phyloP scores from a whole-genome alignment of 1,140 invertebrate genomes.

The Thrips palmi region DNA sequence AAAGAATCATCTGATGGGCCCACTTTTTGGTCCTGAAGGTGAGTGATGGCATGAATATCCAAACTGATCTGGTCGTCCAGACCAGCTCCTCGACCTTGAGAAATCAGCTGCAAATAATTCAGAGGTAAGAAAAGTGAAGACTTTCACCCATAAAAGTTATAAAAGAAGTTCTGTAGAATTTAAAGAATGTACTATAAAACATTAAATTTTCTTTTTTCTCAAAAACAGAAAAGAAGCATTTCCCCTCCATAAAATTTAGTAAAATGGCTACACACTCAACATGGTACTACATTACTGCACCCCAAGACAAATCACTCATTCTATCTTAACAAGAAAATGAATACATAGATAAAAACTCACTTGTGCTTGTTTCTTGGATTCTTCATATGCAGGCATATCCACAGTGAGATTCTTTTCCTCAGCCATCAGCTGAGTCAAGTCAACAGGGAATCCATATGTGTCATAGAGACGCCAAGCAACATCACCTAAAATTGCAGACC shows the following conservation, averaged over 20 bases:
- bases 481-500: conserved; percentile 37
- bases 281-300: no score
- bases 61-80: conserved; percentile 68
- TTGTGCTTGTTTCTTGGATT: conserved; percentile 80
- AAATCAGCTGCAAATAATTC: conserved; percentile 37
- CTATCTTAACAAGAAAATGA: conserved; percentile 3
- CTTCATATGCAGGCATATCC: conserved; percentile 80
- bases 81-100: conserved; percentile 63
- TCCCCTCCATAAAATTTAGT: conserved; percentile 3
- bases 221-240: not conserved
- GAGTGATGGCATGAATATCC: conserved; percentile 88
- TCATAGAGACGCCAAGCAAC: conserved; percentile 97
- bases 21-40: conserved; percentile 63
- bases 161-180: conserved; percentile 3
- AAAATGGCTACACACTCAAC: conserved; percentile 10
- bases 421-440: conserved; percentile 92
- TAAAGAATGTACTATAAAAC: conserved; percentile 3
- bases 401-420: conserved; percentile 85
- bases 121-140: no score
- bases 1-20: conserved; percentile 73
- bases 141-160: no score
- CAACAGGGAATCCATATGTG: conserved; percentile 97
- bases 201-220: not conserved
- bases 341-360: conserved; percentile 20
- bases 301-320: conserved; percentile 8